Percentiles rank a stretch among this genome's conserved stretches.
Evolutionary conservation across 37 sponge, comb jelly and placozoan species (phyloP).

Genomic region (Ephydatia muelleri): DNA sequence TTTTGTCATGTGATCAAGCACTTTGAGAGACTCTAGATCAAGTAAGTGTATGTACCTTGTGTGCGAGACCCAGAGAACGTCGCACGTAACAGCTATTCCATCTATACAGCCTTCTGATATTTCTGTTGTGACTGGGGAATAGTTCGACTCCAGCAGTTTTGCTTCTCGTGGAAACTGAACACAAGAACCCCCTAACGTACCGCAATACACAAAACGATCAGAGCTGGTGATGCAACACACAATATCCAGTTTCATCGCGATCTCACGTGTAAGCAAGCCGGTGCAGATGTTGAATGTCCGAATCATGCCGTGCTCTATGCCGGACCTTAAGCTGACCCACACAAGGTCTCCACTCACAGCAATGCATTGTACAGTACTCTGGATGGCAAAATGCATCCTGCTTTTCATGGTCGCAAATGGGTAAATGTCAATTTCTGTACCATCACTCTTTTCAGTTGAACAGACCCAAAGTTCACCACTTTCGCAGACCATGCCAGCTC

Average conservation of each 20-base stretch:
- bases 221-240: slow-evolving; percentile 56
- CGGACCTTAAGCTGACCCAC: slow-evolving; percentile 65
- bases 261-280: slow-evolving; percentile 35
- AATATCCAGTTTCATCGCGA: slow-evolving; percentile 32
- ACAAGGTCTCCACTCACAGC: slow-evolving; percentile 51
- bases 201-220: slow-evolving; percentile 42
- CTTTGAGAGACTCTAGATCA: slow-evolving; percentile 37
- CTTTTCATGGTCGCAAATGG: slow-evolving; percentile 44
- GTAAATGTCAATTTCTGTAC: slow-evolving; percentile 57
- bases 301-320: slow-evolving; percentile 45
- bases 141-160: slow-evolving; percentile 22
- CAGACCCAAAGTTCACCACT: slow-evolving; percentile 71
- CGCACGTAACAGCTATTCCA: slow-evolving; percentile 47
- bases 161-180: slow-evolving; percentile 37
- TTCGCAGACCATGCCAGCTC: slow-evolving; percentile 11
- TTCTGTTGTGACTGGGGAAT: neutral
- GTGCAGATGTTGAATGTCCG: slow-evolving; percentile 46
- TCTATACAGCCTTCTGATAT: slow-evolving; percentile 56
- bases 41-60: slow-evolving; percentile 65
- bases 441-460: slow-evolving; percentile 43
- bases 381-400: slow-evolving; percentile 27
- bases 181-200: slow-evolving; percentile 66
- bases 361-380: slow-evolving; percentile 54
- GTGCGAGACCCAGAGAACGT: slow-evolving; percentile 69
- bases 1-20: no score